A percentile compares a stretch with the other conserved stretches of the same genome.
These are phyloP conservation scores for Columbina picui DNA, from an alignment of 2,113 vertebrate genomes.

Conservation along the genomic window DNA sequence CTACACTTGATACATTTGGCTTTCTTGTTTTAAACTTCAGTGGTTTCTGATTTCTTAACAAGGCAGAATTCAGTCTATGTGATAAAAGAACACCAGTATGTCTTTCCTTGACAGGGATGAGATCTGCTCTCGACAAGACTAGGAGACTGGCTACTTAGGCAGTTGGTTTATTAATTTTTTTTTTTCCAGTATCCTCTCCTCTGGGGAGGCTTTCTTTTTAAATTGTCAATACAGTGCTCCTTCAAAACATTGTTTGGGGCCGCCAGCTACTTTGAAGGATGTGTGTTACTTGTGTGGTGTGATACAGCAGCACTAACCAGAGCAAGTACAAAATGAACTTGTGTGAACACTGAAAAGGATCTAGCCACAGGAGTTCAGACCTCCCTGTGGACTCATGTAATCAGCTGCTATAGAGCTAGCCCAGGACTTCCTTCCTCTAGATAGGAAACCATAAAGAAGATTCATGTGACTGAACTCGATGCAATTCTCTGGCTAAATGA, in stretches of 20 bases:
- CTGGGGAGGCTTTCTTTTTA: background rate
- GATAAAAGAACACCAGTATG: background rate
- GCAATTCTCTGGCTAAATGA: background rate
- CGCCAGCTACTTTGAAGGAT: background rate
- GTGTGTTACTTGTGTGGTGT: background rate
- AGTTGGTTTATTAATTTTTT: background rate
- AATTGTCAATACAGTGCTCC: background rate
- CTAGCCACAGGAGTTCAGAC: background rate
- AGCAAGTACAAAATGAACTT: background rate
- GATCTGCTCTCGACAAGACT: background rate
- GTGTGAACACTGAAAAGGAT: background rate
- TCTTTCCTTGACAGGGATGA: background rate
- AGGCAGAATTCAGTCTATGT: background rate
- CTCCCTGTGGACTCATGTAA: background rate
- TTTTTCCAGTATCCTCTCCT: background rate
- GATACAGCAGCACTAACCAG: background rate
- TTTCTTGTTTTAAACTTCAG: background rate
- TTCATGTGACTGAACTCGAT: constrained; percentile 18
- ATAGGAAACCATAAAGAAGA: background rate
- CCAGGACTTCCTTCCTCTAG: constrained; percentile 35
- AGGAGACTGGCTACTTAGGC: background rate
- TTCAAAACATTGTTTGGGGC: background rate
- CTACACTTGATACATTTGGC: background rate
- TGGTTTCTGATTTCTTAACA: background rate
- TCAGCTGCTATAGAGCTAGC: background rate